phyloP scores from a whole-genome alignment of 2,888 invertebrate genomes.

The Dynastes grantii region DNA sequence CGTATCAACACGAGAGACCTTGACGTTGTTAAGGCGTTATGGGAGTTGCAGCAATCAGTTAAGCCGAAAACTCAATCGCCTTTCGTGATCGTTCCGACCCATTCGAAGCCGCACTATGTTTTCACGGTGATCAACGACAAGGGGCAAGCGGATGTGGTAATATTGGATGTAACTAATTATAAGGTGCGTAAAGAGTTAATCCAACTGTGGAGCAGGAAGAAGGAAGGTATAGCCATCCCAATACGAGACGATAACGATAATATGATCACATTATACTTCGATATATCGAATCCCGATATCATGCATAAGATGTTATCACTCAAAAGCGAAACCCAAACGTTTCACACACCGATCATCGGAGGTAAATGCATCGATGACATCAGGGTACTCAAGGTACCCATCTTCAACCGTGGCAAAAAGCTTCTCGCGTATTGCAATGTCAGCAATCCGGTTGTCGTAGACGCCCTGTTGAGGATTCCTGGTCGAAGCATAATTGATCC shows the following conservation, averaged over 20 bases:
- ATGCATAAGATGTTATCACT: background rate
- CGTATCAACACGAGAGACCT: background rate
- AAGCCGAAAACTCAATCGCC: background rate
- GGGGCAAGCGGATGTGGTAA: background rate
- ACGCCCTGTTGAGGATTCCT: constrained; percentile 3
- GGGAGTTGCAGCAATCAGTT: background rate
- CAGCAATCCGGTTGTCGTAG: constrained; percentile 5
- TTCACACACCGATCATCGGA: background rate
- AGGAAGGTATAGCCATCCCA: background rate
- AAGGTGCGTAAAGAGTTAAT: too few species aligned
- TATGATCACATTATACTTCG: background rate
- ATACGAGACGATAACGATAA: background rate
- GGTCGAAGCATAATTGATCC: background rate
- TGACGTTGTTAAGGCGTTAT: background rate
- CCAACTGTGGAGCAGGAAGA: background rate
- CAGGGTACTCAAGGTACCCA: background rate
- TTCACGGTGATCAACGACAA: constrained; percentile 6
- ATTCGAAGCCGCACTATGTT: background rate
- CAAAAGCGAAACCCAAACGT: background rate
- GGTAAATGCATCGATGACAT: background rate
- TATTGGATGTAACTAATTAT: too few species aligned
- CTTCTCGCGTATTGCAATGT: constrained; percentile 20
- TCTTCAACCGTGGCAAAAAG: background rate
- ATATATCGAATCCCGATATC: background rate
- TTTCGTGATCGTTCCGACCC: background rate